phyloP scores from a whole-genome alignment of 2,113 vertebrate genomes.

The Zapornia atra region DNA sequence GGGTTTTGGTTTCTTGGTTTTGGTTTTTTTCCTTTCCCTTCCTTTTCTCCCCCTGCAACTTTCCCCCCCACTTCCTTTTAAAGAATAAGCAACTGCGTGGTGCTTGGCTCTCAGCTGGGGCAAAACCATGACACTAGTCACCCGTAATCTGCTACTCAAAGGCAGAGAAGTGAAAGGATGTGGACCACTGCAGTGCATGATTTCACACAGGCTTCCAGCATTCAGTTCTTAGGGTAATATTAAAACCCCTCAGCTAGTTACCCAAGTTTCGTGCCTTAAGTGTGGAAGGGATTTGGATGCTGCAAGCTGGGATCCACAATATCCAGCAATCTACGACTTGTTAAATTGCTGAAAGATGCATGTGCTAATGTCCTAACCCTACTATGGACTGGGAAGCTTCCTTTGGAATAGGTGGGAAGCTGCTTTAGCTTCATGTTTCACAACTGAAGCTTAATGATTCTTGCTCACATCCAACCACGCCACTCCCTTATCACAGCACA shows the following conservation, averaged over 20 bases:
- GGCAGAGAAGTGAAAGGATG: not conserved
- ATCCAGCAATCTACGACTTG: not conserved
- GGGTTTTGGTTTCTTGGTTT: no score
- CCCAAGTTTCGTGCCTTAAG: not conserved
- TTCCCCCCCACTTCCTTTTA: no score
- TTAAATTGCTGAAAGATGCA: not conserved
- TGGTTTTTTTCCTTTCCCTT: no score
- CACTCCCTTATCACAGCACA: not conserved
- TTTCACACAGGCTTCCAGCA: not conserved
- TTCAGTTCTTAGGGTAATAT: not conserved
- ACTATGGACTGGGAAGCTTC: not conserved
- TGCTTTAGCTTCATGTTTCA: conserved; percentile 5
- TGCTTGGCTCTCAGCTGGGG: no score
- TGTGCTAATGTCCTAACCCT: not conserved
- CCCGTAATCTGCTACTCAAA: not conserved
- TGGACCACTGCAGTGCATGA: not conserved
- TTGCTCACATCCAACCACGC: not conserved
- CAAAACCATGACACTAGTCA: not conserved
- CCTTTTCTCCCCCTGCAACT: no score
- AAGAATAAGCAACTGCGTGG: no score
- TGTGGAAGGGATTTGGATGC: not conserved
- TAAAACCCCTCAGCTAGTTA: not conserved
- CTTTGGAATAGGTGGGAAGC: not conserved
- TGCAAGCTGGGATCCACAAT: not conserved
- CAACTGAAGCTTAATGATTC: conserved; percentile 1